Percentiles rank a stretch among this genome's conserved stretches.
Conservation (phyloP, 2,888 invertebrate species). For the Alviniconcha strummeri region DNA sequence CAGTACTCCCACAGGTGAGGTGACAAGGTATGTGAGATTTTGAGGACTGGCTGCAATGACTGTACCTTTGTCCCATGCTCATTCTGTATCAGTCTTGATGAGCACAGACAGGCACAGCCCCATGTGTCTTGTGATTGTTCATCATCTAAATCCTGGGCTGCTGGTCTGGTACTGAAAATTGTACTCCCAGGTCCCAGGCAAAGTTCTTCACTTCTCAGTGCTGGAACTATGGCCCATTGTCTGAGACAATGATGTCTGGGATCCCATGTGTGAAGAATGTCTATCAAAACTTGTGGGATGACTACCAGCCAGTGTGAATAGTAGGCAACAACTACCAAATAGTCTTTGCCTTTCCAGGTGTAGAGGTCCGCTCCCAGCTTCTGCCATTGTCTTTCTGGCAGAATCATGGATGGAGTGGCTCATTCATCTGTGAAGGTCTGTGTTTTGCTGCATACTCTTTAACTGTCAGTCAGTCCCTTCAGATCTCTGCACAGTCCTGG, state of each 20-base stretch:
- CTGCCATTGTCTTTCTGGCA: constrained; percentile 25
- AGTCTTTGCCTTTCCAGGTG: constrained; percentile 3
- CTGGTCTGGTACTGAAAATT: background rate
- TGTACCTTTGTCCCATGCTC: constrained; percentile 15
- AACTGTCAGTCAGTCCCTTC: background rate
- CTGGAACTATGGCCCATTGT: constrained; percentile 28
- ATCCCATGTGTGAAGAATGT: constrained; percentile 20
- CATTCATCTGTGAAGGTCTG: constrained; percentile 9
- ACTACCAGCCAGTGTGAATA: constrained; percentile 29
- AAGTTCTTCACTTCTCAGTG: constrained; percentile 5
- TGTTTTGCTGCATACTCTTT: background rate
- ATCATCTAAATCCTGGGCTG: constrained; percentile 22
- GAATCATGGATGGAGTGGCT: background rate
- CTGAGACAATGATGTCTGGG: constrained; percentile 13
- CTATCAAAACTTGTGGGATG: background rate
- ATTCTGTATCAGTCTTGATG: too few relatives aligned
- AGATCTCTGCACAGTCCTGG: constrained; percentile 20
- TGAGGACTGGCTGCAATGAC: constrained; percentile 23
- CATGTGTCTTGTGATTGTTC: constrained; percentile 3
- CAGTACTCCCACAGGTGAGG: constrained; percentile 16
- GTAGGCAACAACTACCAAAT: constrained; percentile 26
- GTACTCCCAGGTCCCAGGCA: constrained; percentile 2
- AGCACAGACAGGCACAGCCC: background rate
- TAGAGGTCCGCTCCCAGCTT: constrained; percentile 26
- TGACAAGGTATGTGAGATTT: constrained; percentile 35